A percentile compares a stretch with the other conserved stretches of the same genome.
Evolutionary conservation across 1,140 invertebrate species (phyloP).

Genomic region (Drosophila prosaltans): DNA sequence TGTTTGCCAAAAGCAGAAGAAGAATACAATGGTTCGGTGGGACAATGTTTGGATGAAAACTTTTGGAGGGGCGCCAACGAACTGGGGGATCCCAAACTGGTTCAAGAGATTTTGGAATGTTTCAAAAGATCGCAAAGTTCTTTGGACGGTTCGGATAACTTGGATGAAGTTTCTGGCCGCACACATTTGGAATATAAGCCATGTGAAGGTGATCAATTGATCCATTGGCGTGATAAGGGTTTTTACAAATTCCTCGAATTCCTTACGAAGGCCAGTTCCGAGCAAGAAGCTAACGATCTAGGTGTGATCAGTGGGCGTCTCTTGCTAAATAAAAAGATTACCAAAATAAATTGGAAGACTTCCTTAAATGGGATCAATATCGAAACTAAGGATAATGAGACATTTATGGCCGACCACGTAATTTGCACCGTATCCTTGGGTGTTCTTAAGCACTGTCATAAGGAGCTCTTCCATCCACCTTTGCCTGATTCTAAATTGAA

Average conservation of each 20-base stretch:
- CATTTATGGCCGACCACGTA: constrained; percentile 86
- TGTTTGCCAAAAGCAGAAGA: constrained; percentile 10
- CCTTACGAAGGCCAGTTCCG: constrained; percentile 83
- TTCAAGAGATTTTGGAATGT: constrained; percentile 83
- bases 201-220: constrained; percentile 85
- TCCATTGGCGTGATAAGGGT: constrained; percentile 86
- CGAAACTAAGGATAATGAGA: constrained; percentile 83
- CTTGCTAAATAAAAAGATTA: constrained; percentile 83
- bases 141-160: constrained; percentile 85
- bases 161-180: constrained; percentile 82
- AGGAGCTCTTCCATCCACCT: constrained; percentile 84
- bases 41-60: constrained; percentile 70
- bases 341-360: constrained; percentile 82
- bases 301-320: constrained; percentile 43
- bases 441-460: constrained; percentile 86
- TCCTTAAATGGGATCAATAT: neutral
- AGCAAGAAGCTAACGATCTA: constrained; percentile 66
- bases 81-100: constrained; percentile 44
- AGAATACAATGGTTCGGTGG: constrained; percentile 62
- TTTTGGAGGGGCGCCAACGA: constrained; percentile 28
- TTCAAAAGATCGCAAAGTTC: constrained; percentile 84
- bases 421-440: constrained; percentile 88
- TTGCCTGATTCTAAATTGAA: constrained; percentile 86
- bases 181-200: constrained; percentile 80
- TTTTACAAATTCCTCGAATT: constrained; percentile 83